Conservation (phyloP, 2,888 invertebrate species). For the Plagiodera versicolora region DNA sequence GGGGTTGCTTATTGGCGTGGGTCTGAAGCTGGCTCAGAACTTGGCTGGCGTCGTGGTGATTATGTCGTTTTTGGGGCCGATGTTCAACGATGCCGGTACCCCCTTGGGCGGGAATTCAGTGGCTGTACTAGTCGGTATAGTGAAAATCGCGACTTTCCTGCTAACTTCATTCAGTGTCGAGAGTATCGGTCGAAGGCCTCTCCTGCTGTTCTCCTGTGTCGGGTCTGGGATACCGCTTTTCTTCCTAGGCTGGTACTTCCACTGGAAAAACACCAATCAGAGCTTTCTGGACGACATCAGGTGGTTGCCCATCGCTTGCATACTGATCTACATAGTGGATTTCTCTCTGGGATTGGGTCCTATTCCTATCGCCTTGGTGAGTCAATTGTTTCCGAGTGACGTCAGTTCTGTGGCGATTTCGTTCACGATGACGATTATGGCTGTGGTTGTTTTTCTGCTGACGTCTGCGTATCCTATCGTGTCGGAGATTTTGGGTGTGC, state of each 20-base stretch:
- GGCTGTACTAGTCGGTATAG: conserved; percentile 74
- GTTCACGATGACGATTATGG: conserved; percentile 6
- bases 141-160: conserved; percentile 71
- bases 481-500: conserved; percentile 3
- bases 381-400: conserved; percentile 14
- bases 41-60: conserved; percentile 17
- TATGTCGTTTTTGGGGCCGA: conserved; percentile 15
- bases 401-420: conserved; percentile 11
- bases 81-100: conserved; percentile 18
- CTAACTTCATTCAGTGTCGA: conserved; percentile 74
- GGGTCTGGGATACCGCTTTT: conserved; percentile 67
- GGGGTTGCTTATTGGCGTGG: conserved; percentile 64
- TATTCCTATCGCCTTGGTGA: conserved; percentile 9
- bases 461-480: conserved; percentile 7
- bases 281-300: conserved; percentile 51
- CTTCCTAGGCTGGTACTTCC: conserved; percentile 61
- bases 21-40: conserved; percentile 1
- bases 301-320: conserved; percentile 69
- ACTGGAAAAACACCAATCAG: conserved; percentile 48
- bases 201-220: conserved; percentile 68
- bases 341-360: conserved; percentile 16
- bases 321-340: neutral
- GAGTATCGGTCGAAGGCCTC: conserved; percentile 67
- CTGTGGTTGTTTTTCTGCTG: neutral
- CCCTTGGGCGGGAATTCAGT: conserved; percentile 60